Base-by-base conservation (phyloP, 2,888 invertebrate genomes). In the Drosophila parthenogenetica region DNA sequence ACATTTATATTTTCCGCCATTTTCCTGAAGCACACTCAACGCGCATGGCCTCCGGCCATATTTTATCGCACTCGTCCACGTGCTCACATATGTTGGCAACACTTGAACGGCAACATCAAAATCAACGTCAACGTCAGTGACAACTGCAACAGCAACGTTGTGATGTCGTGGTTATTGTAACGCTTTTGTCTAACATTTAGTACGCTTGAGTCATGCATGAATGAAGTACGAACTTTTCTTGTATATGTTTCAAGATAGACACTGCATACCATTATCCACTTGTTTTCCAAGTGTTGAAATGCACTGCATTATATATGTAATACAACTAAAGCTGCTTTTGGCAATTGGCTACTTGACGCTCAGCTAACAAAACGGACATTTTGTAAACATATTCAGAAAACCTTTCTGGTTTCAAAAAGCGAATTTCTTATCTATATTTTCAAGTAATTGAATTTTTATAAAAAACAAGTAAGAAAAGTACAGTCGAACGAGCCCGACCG, bases 131-230 rank as follows among this genome's bases (percentile, higher is more conserved):
- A 29, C 61, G 43, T 42, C 57, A 49, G 32, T 50, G 25, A 43
- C 59, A 62, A 29, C 61, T 37, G 35, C 57, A 61, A 37, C 61
- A 54, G 58, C 69, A 64, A 54, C 62, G 37, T 62, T 58, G 32
- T 50, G 58, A 59, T 60, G 45, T 62, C 46, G 45, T 43, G 40
- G 65, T 39, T 64, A 59, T 43, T 63, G 57, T 57, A 46, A 68
- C 59, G 70, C 53, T 81, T 82, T 78, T 80, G 83, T 85, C 66
- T 57, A 58, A 69, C 87, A 85, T 84, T 84, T 84, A 87, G 86
- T 67, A 63, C 87, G 87, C 87, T 87, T 77, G 83, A 82, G 87
- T 73, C 58, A 49, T 59, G 77, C 64, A 39, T 64, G 67, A 42
- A 65, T 73, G 48, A 35, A 54, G 59, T 50, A 64, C 54, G 59